These are phyloP conservation scores for Onthophagus taurus DNA, from an alignment of 1,140 invertebrate species.

Conservation along the genomic window DNA sequence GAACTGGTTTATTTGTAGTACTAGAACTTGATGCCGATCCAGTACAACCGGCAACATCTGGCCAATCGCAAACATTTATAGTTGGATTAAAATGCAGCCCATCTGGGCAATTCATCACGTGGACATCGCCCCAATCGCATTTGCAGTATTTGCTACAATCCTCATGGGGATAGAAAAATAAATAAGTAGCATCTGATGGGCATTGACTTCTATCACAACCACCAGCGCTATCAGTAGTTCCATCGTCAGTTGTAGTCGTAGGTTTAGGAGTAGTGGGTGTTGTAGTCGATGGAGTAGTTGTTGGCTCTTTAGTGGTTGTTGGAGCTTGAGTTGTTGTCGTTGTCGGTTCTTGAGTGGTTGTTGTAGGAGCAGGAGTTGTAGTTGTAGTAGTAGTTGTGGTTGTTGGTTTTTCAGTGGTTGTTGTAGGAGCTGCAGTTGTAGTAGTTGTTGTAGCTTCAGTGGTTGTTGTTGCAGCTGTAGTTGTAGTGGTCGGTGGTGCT, in stretches of 20 bases:
- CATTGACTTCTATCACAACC: background rate
- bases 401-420: conserved; percentile 3
- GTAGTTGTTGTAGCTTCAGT: background rate
- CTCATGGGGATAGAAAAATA: background rate
- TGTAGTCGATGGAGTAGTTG: background rate
- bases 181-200: background rate
- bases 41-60: conserved; percentile 26
- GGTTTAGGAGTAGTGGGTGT: background rate
- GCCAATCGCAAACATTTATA: conserved; percentile 35
- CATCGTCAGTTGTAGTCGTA: background rate
- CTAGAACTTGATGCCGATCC: too few species aligned
- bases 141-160: conserved; percentile 3
- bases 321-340: background rate
- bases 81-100: conserved; percentile 34
- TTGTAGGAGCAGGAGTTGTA: too few species aligned
- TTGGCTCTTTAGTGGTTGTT: background rate
- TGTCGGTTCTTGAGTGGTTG: background rate
- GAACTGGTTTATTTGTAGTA: too few species aligned
- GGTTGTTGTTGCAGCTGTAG: too few species aligned
- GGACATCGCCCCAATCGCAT: conserved; percentile 2
- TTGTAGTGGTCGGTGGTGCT: too few species aligned
- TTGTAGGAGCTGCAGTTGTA: background rate
- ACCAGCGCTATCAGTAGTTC: conserved; percentile 3
- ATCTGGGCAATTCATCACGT: conserved; percentile 28
- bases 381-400: background rate